Base-by-base conservation (phyloP, 2,888 invertebrate species). In the Pherbina coryleti region DNA sequence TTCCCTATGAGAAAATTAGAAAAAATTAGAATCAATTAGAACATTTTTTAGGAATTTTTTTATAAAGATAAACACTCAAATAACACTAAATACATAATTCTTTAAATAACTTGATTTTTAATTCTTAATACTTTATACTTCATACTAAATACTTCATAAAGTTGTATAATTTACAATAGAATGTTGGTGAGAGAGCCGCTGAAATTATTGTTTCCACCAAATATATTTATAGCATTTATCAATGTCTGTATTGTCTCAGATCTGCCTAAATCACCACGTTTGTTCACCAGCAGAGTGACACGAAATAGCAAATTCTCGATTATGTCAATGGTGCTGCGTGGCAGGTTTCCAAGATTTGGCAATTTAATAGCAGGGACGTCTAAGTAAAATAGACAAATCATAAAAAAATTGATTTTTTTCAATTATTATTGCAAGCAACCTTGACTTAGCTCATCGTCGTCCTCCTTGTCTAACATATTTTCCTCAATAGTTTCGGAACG, bases 221-320 rank as follows among this genome's bases (percentile, higher is more conserved):
- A 89, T 9, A 85, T 81, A 76, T 86, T 87, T 0, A 89, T 86
- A 5, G 89, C 90, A 28, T 86, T 83, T 19, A 90, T 87, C 1
- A 89, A 81, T 0, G 87, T 85, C 28, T 86, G 87, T 75, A 89
- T 81, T 2, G 90, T 89, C 80, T 89, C 88, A 0, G 88, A 84
- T 77, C 89, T 88, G 19, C 88, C 87, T 75, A 89, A 78, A 77
- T 89, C 89, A 2, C 83, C 81, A 0, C 87, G 84, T 71, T 89
- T 89, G 60, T 88, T 88, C 4, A 88, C 83, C 81, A 88, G 83
- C 17, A 88, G 79, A 17, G 88, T 89, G 22, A 88, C 85, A 7
- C 89, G 85, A 77, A 88, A 85, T 11, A 89, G 82, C 8, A 89
- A 81, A 79, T 89, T 89, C 74, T 89, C 90, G 22, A 89, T 87